Conservation (phyloP, 2,888 invertebrate species). For the Brenthis hecate region DNA sequence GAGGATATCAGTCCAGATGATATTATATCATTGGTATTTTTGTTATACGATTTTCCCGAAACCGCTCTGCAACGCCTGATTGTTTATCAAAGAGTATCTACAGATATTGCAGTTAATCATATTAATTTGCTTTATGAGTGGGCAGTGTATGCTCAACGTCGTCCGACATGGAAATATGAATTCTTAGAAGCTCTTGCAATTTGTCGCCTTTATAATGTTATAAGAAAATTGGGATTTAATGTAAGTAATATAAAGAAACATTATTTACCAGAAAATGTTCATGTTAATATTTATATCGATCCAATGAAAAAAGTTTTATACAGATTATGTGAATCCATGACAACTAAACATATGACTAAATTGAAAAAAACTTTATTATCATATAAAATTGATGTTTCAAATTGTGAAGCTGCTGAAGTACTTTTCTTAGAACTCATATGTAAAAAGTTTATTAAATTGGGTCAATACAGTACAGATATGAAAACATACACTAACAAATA, state of each 20-base stretch:
- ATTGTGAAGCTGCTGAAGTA: constrained; percentile 65
- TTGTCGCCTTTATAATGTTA: constrained; percentile 62
- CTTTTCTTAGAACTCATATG: constrained; percentile 67
- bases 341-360: constrained; percentile 53
- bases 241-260: constrained; percentile 53
- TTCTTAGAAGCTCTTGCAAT: constrained; percentile 70
- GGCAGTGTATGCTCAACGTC: constrained; percentile 59
- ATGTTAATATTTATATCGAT: constrained; percentile 55
- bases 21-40: constrained; percentile 68
- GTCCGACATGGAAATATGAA: constrained; percentile 64
- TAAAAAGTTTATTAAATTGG: constrained; percentile 60
- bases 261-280: constrained; percentile 56
- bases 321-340: constrained; percentile 66
- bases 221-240: constrained; percentile 66
- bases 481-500: constrained; percentile 44
- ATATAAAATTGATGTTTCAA: constrained; percentile 56
- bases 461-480: constrained; percentile 36
- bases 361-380: constrained; percentile 61
- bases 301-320: constrained; percentile 68
- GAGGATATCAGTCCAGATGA: constrained; percentile 67
- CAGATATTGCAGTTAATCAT: constrained; percentile 52
- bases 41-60: constrained; percentile 68
- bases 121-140: constrained; percentile 67
- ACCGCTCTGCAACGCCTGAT: constrained; percentile 67
- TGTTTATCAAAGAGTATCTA: constrained; percentile 62